A percentile compares a stretch with the other conserved stretches of the same genome.
These are phyloP conservation scores for Tinea trinotella DNA, from an alignment of 2,888 invertebrate genomes.

Conservation along the genomic window DNA sequence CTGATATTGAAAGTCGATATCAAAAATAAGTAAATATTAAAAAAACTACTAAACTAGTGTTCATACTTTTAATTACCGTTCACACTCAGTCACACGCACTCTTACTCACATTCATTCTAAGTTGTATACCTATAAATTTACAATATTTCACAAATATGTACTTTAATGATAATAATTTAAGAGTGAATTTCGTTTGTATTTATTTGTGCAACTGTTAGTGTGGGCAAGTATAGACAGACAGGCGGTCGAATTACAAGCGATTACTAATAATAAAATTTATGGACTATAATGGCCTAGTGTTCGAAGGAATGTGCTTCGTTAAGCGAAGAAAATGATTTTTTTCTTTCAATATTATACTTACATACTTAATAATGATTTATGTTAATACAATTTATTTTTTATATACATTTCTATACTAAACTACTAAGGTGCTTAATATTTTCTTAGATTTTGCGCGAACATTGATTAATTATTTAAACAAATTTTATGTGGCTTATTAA, in stretches of 20 bases:
- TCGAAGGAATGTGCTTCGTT: conserved; percentile 6
- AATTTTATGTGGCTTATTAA: no score
- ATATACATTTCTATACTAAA: no score
- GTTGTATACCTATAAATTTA: not conserved
- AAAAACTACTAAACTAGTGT: no score
- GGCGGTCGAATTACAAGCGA: conserved; percentile 28
- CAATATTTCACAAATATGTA: not conserved
- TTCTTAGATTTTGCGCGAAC: no score
- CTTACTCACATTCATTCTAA: no score
- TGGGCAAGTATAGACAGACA: conserved; percentile 21
- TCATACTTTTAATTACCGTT: no score
- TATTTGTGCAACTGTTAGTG: not conserved
- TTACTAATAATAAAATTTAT: conserved; percentile 37
- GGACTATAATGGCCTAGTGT: conserved; percentile 19
- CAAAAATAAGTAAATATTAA: no score
- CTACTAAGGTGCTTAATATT: no score
- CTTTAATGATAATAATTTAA: not conserved
- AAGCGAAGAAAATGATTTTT: conserved; percentile 2
- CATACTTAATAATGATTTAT: conserved; percentile 2
- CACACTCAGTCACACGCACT: no score
- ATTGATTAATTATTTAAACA: no score
- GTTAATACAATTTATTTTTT: no score
- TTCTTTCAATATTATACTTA: not conserved
- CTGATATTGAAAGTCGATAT: no score
- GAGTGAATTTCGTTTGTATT: not conserved